These are phyloP conservation scores for Carassius auratus DNA, from an alignment of 2,113 vertebrate species.

Conservation along the genomic window DNA sequence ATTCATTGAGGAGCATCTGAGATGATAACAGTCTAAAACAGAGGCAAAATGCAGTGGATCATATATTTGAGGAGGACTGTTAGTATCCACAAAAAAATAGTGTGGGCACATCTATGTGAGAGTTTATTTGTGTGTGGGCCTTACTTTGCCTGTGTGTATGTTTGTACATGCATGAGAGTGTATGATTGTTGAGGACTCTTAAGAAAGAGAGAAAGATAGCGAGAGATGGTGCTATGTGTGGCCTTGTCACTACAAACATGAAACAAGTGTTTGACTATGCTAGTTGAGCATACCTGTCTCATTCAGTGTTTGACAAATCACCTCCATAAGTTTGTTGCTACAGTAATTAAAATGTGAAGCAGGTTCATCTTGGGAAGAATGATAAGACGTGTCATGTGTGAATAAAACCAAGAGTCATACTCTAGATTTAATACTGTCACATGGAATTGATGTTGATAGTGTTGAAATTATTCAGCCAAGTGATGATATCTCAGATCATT, in stretches of 20 bases:
- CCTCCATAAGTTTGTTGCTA: slow-evolving; percentile 2
- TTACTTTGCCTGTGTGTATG: not conserved
- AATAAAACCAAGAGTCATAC: not conserved
- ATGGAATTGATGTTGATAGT: too few species aligned
- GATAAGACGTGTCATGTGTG: not conserved
- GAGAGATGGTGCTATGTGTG: not conserved
- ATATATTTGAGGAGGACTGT: slow-evolving; percentile 3
- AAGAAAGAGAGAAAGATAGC: not conserved
- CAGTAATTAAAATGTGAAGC: slow-evolving; percentile 23
- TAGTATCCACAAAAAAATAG: slow-evolving; percentile 16
- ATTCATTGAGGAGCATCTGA: not conserved
- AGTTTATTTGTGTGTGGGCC: slow-evolving; percentile 23
- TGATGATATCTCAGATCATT: too few species aligned
- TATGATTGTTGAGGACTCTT: not conserved
- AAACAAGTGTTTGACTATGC: not conserved
- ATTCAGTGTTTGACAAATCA: not conserved
- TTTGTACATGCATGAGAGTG: not conserved
- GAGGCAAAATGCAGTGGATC: not conserved
- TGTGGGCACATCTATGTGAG: slow-evolving; percentile 27
- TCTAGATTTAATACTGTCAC: too few species aligned
- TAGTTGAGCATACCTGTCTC: not conserved
- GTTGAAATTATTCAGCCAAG: too few species aligned
- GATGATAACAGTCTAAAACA: not conserved
- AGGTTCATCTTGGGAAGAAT: not conserved
- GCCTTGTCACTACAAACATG: not conserved